Conservation (phyloP, 2,888 invertebrate genomes). For the Smittia aterrima region DNA sequence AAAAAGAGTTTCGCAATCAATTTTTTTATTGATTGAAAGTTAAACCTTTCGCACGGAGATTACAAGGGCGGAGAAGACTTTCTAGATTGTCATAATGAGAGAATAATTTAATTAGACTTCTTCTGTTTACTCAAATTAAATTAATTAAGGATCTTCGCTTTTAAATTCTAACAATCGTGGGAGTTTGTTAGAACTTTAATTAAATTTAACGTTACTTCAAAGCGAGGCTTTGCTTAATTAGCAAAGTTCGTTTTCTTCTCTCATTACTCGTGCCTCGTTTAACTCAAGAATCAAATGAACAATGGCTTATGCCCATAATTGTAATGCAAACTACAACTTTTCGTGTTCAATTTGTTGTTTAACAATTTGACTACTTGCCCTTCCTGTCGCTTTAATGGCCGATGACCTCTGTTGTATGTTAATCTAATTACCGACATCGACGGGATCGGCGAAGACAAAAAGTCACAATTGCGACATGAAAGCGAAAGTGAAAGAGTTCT, state of each 20-base stretch:
- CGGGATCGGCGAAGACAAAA: not conserved
- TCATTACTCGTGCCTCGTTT: not conserved
- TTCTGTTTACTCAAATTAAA: too few relatives aligned
- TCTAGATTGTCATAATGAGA: too few relatives aligned
- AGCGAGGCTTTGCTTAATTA: too few relatives aligned
- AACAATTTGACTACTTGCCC: not conserved
- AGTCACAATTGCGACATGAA: not conserved
- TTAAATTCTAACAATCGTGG: not conserved
- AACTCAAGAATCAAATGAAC: not conserved
- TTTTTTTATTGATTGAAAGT: too few relatives aligned
- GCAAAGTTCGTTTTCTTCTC: not conserved
- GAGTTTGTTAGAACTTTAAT: not conserved
- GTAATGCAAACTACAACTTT: not conserved
- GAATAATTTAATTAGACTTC: too few relatives aligned
- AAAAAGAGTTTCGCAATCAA: too few relatives aligned
- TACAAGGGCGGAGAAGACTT: too few relatives aligned
- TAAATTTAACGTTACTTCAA: not conserved
- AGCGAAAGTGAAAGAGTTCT: slow-evolving; percentile 21
- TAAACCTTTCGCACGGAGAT: too few relatives aligned
- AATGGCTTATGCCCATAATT: not conserved
- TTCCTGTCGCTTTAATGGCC: not conserved
- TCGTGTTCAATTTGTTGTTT: not conserved
- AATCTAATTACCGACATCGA: not conserved
- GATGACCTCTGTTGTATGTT: not conserved
- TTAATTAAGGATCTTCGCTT: too few relatives aligned